Base-by-base conservation (phyloP, 2,797 vertebrate species). In the Perodicticus potto region DNA sequence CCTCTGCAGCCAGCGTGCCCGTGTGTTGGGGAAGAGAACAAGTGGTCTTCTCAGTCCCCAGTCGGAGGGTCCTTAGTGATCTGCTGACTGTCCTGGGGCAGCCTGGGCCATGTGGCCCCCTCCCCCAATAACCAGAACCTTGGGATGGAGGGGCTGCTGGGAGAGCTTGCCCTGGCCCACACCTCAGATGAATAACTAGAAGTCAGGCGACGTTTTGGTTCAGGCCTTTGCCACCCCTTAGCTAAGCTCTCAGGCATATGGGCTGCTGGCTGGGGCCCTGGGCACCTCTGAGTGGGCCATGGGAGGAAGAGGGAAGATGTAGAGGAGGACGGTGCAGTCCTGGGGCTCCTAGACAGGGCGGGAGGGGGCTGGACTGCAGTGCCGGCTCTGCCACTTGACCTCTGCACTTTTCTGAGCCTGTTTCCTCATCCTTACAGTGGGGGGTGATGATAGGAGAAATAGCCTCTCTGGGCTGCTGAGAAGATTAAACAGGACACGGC, bases 391-490 rank as follows among this genome's bases (percentile, higher is more conserved):
- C 57, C 34, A 29, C 43, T 63, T 87, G n/a, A 12, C 29, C 37
- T 11, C 22, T 81, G 23, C 27, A 14, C 29, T 78, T 93, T 70
- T 78, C 76, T 65, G 81, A 76, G 22, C 45, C 85, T 94, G 45
- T 57, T 73, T 93, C 32, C 37, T 49, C 43, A 25, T 72, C 49
- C 86, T 37, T 86, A 34, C 59, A 34, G 70, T 13, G 5, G 37
- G 27, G 40, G 49, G 7, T 3, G 23, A 27, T 19, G 25, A 43
- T 1, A 34, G 23, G 23, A 81, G 74, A 80, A 53, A 1, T 2
- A 32, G 29, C 9, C 9, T 76, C 23, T 65, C 49, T 20, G 11
- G n/a, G 84, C 25, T 25, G 23, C 14, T 19, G 4, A 1, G 29
- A 69, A 61, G 40, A 81, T n/a, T 72, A 72, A 89, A 5, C 16